Conservation (phyloP, 2,888 invertebrate species). For the Xestoiulus laeticollis region DNA sequence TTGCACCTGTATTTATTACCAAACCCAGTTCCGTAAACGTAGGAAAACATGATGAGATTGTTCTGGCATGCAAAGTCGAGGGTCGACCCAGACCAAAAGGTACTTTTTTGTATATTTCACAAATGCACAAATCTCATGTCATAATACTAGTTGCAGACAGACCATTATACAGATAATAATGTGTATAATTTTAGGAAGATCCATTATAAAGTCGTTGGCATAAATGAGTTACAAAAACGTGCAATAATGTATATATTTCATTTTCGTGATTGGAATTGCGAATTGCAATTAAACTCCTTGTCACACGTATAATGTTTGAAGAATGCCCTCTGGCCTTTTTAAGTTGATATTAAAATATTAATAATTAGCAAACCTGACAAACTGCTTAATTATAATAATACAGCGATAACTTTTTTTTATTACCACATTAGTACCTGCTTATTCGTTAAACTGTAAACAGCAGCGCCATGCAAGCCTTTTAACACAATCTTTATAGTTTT, state of each 20-base stretch:
- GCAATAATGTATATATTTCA: neutral
- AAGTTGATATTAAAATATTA: neutral
- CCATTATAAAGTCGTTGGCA: constrained; percentile 7
- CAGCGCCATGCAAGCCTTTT: neutral
- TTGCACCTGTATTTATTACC: constrained; percentile 72
- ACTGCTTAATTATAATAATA: neutral
- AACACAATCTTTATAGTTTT: neutral
- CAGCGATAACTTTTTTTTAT: neutral
- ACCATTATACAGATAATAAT: no score
- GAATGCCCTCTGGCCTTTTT: neutral
- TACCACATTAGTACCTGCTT: neutral
- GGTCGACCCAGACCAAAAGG: constrained; percentile 88
- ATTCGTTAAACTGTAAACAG: neutral
- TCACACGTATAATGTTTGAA: neutral
- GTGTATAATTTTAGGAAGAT: neutral
- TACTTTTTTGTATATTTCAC: constrained; percentile 62
- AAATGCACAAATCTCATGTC: no score
- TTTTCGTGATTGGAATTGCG: neutral
- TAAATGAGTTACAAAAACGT: neutral
- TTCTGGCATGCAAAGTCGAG: constrained; percentile 80
- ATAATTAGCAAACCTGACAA: neutral
- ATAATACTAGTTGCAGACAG: no score
- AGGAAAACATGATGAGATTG: constrained; percentile 81
- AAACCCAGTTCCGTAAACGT: constrained; percentile 81
- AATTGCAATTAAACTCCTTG: neutral